These are phyloP conservation scores for Rhombomys opimus DNA, from an alignment of 2,113 vertebrate species.

Conservation along the genomic window DNA sequence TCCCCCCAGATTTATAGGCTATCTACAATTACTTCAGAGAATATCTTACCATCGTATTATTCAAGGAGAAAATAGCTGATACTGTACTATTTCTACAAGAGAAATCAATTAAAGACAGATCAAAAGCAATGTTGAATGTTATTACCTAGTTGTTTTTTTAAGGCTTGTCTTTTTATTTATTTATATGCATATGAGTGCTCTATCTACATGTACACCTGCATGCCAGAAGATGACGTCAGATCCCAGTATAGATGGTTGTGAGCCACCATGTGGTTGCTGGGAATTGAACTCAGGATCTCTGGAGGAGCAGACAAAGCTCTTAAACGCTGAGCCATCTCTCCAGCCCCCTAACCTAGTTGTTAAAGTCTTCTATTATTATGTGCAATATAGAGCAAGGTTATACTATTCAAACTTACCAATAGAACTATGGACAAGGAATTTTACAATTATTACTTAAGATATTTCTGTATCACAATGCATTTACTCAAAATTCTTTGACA, in stretches of 20 bases:
- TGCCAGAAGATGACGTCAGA: too few relatives aligned
- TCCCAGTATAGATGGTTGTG: too few relatives aligned
- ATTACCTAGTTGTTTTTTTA: background rate
- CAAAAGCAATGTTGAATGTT: constrained; percentile 18
- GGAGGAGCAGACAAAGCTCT: too few relatives aligned
- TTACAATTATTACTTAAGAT: constrained; percentile 18
- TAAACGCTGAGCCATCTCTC: too few relatives aligned
- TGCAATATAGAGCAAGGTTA: background rate
- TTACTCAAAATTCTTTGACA: constrained; percentile 24
- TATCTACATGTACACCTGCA: too few relatives aligned
- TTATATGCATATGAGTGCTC: too few relatives aligned
- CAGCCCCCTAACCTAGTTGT: background rate
- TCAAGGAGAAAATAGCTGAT: constrained; percentile 4
- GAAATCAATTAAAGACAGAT: constrained; percentile 45
- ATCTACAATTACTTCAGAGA: background rate
- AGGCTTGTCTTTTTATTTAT: too few relatives aligned
- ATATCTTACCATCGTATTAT: constrained; percentile 1
- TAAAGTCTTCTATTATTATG: background rate
- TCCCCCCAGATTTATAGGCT: background rate
- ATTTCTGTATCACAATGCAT: background rate
- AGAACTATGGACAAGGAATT: background rate
- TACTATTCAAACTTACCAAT: background rate
- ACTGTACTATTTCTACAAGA: background rate
- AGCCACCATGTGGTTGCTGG: too few relatives aligned
- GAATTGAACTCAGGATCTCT: too few relatives aligned